Evolutionary conservation across 1,140 invertebrate species (phyloP).

Genomic region (Drosophila pseudoobscura): DNA sequence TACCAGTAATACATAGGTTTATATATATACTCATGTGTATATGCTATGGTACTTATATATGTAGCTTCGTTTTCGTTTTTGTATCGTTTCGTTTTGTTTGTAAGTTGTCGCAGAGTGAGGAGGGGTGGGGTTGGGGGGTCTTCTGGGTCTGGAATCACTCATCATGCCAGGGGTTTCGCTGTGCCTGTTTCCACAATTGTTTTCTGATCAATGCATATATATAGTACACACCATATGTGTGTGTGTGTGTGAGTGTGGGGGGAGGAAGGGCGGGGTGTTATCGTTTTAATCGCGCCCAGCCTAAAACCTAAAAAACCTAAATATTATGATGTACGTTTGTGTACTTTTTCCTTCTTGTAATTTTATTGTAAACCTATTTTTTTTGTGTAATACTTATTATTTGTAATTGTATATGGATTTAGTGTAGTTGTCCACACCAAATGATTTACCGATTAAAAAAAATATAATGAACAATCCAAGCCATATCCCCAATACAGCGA

Average conservation of each 20-base stretch:
- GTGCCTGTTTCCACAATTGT: slow-evolving; percentile 28
- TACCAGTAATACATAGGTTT: not conserved
- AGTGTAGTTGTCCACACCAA: slow-evolving; percentile 79
- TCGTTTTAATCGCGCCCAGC: slow-evolving; percentile 26
- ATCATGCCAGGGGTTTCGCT: slow-evolving; percentile 15
- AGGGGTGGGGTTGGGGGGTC: too few relatives aligned
- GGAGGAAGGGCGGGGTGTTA: not conserved
- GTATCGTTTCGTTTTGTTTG: slow-evolving; percentile 25
- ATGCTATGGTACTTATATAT: slow-evolving; percentile 38
- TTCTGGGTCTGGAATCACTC: not conserved
- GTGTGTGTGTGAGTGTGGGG: too few relatives aligned
- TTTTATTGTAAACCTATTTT: slow-evolving; percentile 28
- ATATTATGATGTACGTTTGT: slow-evolving; percentile 3
- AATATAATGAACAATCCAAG: slow-evolving; percentile 66
- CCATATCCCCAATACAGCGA: slow-evolving; percentile 3
- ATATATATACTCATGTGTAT: slow-evolving; percentile 39
- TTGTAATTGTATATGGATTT: slow-evolving; percentile 81
- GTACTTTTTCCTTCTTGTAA: slow-evolving; percentile 38
- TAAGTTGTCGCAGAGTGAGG: not conserved
- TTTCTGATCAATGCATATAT: slow-evolving; percentile 39
- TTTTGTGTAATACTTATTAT: slow-evolving; percentile 74
- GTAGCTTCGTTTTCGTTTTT: slow-evolving; percentile 59
- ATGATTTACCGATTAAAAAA: slow-evolving; percentile 75
- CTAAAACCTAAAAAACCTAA: too few relatives aligned
- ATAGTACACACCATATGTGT: slow-evolving; percentile 12